These are phyloP conservation scores for Scaptomyza polygonia DNA, from an alignment of 2,888 invertebrate species.

Conservation along the genomic window DNA sequence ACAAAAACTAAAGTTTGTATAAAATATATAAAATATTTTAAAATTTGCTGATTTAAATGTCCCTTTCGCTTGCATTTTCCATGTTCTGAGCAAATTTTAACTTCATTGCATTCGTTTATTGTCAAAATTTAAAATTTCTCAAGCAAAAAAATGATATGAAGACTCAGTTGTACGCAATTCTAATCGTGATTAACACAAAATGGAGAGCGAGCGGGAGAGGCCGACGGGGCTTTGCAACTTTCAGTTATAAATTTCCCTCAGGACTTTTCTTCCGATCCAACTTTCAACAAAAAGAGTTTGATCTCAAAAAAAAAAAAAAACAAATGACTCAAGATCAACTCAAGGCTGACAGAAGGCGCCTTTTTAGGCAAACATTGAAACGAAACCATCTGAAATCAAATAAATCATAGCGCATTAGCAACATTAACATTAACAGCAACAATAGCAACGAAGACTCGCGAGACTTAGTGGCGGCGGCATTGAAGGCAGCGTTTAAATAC, in stretches of 20 bases:
- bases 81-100: background rate
- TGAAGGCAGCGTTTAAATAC: constrained; percentile 40
- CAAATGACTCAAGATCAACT: background rate
- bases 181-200: background rate
- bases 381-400: constrained; percentile 46
- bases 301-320: background rate
- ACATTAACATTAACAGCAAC: constrained; percentile 2
- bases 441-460: constrained; percentile 13
- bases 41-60: constrained; percentile 34
- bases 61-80: constrained; percentile 17
- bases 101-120: too few species aligned
- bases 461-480: constrained; percentile 48
- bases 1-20: background rate
- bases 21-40: too few species aligned
- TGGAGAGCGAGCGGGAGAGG: background rate
- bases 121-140: too few species aligned
- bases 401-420: constrained; percentile 55
- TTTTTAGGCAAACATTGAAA: constrained; percentile 42
- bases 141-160: too few species aligned
- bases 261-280: background rate
- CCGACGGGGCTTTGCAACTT: too few species aligned
- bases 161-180: background rate
- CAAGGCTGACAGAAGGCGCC: constrained; percentile 12
- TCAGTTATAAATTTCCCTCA: too few species aligned
- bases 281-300: background rate